These are phyloP conservation scores for Catharus minimus DNA, from an alignment of 2,113 vertebrate genomes.

Conservation along the genomic window DNA sequence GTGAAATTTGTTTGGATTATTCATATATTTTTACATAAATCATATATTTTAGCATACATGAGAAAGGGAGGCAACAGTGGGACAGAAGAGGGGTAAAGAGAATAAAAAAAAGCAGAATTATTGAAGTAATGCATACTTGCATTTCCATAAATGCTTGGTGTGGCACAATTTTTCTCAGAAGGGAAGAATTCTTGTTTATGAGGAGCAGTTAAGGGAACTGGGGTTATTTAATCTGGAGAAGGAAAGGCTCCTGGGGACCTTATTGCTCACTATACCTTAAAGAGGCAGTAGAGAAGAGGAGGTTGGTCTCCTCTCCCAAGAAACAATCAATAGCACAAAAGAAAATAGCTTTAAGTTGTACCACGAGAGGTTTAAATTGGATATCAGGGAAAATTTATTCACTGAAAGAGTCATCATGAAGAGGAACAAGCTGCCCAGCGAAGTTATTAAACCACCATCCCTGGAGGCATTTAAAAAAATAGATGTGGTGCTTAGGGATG, in stretches of 20 bases:
- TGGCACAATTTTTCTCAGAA: neutral
- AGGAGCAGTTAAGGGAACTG: neutral
- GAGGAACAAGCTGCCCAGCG: neutral
- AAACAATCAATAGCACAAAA: neutral
- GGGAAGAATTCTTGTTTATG: neutral
- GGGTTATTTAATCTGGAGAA: neutral
- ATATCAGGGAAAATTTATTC: neutral
- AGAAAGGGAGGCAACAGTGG: neutral
- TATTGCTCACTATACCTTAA: neutral
- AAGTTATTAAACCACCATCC: neutral
- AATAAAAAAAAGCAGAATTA: neutral
- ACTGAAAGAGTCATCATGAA: neutral
- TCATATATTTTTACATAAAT: neutral
- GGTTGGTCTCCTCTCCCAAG: fast-evolving
- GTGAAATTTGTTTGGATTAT: neutral
- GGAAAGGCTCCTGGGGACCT: fast-evolving
- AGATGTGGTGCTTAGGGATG: neutral
- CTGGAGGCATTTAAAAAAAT: neutral
- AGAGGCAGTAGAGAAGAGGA: neutral
- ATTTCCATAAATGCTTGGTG: neutral
- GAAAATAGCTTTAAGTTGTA: neutral
- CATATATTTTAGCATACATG: neutral
- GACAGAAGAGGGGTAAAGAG: neutral
- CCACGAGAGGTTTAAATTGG: neutral
- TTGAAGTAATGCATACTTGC: neutral